Evolutionary conservation across 2,888 invertebrate genomes (phyloP), one percentile per base, ranked within the genome.

Genomic region (Tineola bisselliella): DNA sequence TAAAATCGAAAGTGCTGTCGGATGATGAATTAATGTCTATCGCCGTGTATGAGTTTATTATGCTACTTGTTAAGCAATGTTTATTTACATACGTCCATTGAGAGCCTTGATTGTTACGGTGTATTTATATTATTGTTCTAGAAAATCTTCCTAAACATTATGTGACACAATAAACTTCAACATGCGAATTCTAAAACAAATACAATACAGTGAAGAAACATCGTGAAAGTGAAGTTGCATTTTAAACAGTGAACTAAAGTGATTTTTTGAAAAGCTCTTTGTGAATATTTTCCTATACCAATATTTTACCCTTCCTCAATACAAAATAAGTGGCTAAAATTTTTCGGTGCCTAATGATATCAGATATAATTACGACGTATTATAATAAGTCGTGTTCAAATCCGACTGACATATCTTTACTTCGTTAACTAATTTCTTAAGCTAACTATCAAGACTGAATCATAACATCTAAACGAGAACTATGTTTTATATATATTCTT

Each of bases 371-470:
- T 38, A 38, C 38, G 38, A 38, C 38, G n/a, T 38, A 38, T 38
- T 48, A 48, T 10, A 48, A 48, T 17, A 48, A 48, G 17, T 17
- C 48, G 48, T 48, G 48, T 15, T 8, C 31, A 33, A 58, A 33
- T 33, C 33, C 70, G 73, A 76, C 76, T 77, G 73, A 81, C 84
- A 83, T 82, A 83, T 84, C 82, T 74, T 70, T 72, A 75, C 64
- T 72, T 58, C 17, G 58, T 33, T 58, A 33, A 73, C 71, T 71
- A 73, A 71, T 70, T 70, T 75, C 71, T 67, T 74, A 75, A 74
- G 72, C 71, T 73, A 74, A 74, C 72, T 75, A 69, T 69, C 67
- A 82, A 82, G 84, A 79, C 83, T 82, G 81, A 84, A 69, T 65
- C 72, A 72, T 68, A 68, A 70, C 64, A 63, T 67, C 71, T 43